Conservation (phyloP, 1,140 invertebrate genomes). For the Idris sp. region DNA sequence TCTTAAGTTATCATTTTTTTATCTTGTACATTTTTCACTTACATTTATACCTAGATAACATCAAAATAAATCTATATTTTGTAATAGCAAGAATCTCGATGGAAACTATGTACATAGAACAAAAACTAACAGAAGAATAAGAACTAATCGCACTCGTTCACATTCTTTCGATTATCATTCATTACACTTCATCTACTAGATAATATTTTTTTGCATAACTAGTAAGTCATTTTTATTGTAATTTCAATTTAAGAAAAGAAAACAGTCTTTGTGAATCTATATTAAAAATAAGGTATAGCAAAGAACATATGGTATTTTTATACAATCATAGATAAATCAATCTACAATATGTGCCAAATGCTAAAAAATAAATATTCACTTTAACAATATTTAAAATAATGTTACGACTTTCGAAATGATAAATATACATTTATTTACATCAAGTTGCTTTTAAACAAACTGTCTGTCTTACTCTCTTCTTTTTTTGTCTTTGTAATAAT, state of each 20-base stretch:
- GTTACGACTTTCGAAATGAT: conserved; percentile 4
- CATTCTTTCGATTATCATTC: conserved; percentile 28
- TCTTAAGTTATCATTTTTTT: conserved; percentile 56
- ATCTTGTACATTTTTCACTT: conserved; percentile 57
- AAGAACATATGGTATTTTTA: too few species aligned
- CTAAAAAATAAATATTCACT: conserved; percentile 21
- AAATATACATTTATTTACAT: conserved; percentile 39
- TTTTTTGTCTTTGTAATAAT: conserved; percentile 12
- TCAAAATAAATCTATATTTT: conserved; percentile 78
- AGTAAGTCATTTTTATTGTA: conserved; percentile 13
- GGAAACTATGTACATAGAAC: conserved; percentile 70
- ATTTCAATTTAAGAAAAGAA: conserved; percentile 26
- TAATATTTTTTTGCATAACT: conserved; percentile 28
- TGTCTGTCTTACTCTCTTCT: conserved; percentile 16
- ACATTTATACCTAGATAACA: conserved; percentile 78
- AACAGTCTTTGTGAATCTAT: conserved; percentile 34
- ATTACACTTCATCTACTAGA: conserved; percentile 22
- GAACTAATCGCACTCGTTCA: conserved; percentile 32
- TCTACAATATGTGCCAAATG: background rate
- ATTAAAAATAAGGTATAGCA: conserved; percentile 24
- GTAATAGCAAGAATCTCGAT: conserved; percentile 68
- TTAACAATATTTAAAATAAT: conserved; percentile 7
- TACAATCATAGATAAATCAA: too few species aligned
- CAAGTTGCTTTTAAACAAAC: conserved; percentile 1
- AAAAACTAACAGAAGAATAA: conserved; percentile 65